Percentiles rank a stretch among this genome's conserved stretches.
These are phyloP conservation scores for Calliopsis andreniformis DNA, from an alignment of 1,140 invertebrate genomes.

Conservation along the genomic window DNA sequence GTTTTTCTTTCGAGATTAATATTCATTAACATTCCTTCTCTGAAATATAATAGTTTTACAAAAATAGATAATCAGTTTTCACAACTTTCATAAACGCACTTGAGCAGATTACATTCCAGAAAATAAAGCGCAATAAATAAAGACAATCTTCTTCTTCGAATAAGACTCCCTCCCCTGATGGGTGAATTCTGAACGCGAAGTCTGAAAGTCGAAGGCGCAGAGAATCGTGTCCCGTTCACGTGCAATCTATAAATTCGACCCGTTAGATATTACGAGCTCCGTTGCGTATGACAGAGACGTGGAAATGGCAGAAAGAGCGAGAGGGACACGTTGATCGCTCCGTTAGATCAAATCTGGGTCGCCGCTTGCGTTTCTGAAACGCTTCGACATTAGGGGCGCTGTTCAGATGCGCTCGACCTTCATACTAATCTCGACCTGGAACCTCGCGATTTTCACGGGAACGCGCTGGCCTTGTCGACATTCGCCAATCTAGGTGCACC, in stretches of 20 bases:
- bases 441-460: not conserved
- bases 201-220: slow-evolving; percentile 2
- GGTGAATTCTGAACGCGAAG: not conserved
- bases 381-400: slow-evolving; percentile 36
- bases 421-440: slow-evolving; percentile 40
- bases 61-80: too few species aligned
- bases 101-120: too few species aligned
- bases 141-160: too few species aligned
- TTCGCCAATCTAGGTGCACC: not conserved
- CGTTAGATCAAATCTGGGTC: slow-evolving; percentile 69
- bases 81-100: too few species aligned
- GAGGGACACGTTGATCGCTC: slow-evolving; percentile 45
- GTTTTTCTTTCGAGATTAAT: too few species aligned
- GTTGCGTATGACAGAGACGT: slow-evolving; percentile 32
- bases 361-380: slow-evolving; percentile 48
- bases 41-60: too few species aligned
- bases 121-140: too few species aligned
- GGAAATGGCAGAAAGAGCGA: slow-evolving; percentile 31
- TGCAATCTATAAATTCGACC: slow-evolving; percentile 31
- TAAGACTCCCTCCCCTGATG: not conserved
- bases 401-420: slow-evolving; percentile 36
- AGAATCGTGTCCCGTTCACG: slow-evolving; percentile 21
- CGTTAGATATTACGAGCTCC: slow-evolving; percentile 61
- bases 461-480: not conserved
- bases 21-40: too few species aligned